These are phyloP conservation scores for Alexandromys fortis DNA, from an alignment of 2,113 vertebrate genomes.

Conservation along the genomic window DNA sequence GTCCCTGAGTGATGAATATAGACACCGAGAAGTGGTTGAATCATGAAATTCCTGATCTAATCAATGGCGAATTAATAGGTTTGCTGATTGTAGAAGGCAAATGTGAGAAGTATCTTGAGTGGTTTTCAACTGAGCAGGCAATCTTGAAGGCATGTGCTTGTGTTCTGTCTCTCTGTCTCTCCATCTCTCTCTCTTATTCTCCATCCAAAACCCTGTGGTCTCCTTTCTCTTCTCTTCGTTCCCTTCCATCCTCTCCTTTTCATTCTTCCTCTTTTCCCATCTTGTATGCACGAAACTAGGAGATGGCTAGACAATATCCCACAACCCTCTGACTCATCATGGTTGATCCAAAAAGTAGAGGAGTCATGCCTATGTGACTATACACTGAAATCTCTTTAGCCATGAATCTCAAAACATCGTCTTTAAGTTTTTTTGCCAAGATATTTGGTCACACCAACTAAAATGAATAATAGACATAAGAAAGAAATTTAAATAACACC, in stretches of 20 bases:
- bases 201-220: not conserved
- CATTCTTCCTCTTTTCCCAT: not conserved
- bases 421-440: not conserved
- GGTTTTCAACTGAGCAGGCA: not conserved
- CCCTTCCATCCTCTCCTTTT: not conserved
- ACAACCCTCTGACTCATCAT: not conserved
- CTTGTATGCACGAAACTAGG: not conserved
- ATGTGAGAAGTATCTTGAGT: not conserved
- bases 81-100: not conserved
- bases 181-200: not conserved
- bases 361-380: too few relatives aligned
- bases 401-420: not conserved
- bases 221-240: not conserved
- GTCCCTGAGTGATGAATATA: not conserved
- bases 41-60: not conserved
- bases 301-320: rapidly evolving
- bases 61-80: not conserved
- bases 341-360: too few relatives aligned
- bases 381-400: not conserved
- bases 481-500: not conserved
- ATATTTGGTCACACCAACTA: not conserved
- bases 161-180: not conserved
- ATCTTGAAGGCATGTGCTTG: not conserved
- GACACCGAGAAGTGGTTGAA: not conserved
- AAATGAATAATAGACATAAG: not conserved